Conservation (phyloP, 2,888 invertebrate species). For the Coecobrya sp. region DNA sequence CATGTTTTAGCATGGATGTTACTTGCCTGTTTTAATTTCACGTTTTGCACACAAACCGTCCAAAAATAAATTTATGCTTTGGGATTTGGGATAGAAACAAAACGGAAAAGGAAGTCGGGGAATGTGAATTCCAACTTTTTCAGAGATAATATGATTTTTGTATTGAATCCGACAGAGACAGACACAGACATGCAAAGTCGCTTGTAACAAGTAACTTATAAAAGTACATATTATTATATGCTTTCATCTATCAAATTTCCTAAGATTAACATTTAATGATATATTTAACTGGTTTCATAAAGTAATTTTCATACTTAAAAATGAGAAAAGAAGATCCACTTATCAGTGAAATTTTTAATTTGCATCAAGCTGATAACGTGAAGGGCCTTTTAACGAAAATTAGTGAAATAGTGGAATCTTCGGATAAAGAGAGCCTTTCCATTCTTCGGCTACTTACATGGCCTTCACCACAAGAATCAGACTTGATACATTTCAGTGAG, state of each 20-base stretch:
- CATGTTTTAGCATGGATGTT: background rate
- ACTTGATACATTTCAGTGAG: too few species aligned
- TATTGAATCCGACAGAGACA: background rate
- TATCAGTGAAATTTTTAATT: background rate
- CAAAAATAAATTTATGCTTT: constrained; percentile 7
- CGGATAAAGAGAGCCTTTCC: background rate
- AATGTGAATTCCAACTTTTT: background rate
- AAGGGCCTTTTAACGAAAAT: constrained; percentile 1
- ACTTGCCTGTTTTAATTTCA: background rate
- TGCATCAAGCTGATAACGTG: background rate
- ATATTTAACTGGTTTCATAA: too few species aligned
- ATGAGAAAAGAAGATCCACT: background rate
- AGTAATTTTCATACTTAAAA: too few species aligned
- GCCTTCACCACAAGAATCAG: too few species aligned
- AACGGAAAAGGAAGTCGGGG: background rate
- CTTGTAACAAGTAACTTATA: too few species aligned
- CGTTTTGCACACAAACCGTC: background rate
- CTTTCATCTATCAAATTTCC: too few species aligned
- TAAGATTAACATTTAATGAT: too few species aligned
- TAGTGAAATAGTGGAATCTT: background rate
- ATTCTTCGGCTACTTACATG: too few species aligned
- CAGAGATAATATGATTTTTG: background rate
- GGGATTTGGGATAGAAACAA: background rate
- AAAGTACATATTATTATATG: too few species aligned
- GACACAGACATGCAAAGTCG: background rate